Base-by-base conservation (phyloP, 2,888 invertebrate species). In the Masnerella sp. region DNA sequence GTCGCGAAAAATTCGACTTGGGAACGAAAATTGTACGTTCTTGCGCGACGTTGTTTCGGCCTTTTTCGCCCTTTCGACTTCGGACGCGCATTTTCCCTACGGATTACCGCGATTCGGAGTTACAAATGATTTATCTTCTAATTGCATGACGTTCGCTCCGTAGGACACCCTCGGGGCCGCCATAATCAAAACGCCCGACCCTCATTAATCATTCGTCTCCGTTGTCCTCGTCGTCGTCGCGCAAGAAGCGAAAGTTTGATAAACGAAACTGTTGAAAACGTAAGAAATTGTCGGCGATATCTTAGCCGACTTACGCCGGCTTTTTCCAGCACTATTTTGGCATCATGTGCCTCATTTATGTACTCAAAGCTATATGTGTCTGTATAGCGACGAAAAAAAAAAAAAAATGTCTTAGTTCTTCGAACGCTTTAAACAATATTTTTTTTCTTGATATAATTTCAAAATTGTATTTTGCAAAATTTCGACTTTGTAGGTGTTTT, bases 101-200 rank as follows among this genome's bases (percentile, higher is more conserved):
- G 80, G 78, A 79, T 80, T 75, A 79, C 77, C 76, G 77, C 78
- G 81, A 80, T 85, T 83, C 80, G 75, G 80, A 80, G 80, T 81
- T 82, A 83, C 83, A 82, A 85, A 86, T 85, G 85, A 85, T 85
- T 85, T 84, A 84, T 85, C 84, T 80, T 83, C 84, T 85, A 85
- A 84, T 86, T 84, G 85, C 85, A 83, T 84, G 85, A 83, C 84
- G 82, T 78, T 70, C 76, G 74, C 76, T 74, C 58, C 71, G 56
- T 71, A 74, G 79, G 77, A 78, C 80, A 77, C 80, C 79, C 80
- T 77, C 75, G 72, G 75, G 73, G 74, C 67, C 15, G 58, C 78
- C 79, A 81, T 83, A 85, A 84, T 85, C 84, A 84, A 85, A 85
- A 85, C 82, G 80, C 81, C 77, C 71, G 70, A 68, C 72, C 75